These are phyloP conservation scores for Caiman crocodilus DNA, from an alignment of 2,797 vertebrate genomes.

Conservation along the genomic window DNA sequence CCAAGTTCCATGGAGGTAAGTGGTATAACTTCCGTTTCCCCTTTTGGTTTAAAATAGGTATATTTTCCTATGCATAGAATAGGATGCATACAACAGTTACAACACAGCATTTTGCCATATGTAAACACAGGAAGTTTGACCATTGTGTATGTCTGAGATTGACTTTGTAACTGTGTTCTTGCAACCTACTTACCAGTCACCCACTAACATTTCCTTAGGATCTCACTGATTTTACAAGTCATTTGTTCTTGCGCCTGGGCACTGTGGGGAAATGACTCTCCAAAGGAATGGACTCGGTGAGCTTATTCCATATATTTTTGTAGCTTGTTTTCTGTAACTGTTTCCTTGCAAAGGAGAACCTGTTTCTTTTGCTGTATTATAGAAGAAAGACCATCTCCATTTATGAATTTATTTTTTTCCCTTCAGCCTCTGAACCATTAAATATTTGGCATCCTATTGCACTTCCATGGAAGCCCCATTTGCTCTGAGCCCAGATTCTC, in stretches of 20 bases:
- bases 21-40: background rate
- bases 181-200: background rate
- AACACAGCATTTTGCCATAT: background rate
- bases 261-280: conserved; percentile 49
- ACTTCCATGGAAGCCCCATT: background rate
- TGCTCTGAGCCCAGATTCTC: background rate
- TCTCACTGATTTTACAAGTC: conserved; percentile 60
- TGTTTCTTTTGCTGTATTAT: background rate
- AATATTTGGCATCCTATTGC: background rate
- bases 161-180: background rate
- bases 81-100: background rate
- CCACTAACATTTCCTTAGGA: conserved; percentile 44
- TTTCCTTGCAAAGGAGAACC: background rate
- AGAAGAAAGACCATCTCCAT: too few species aligned
- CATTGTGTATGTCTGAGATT: background rate
- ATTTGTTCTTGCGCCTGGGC: conserved; percentile 63
- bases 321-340: background rate
- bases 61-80: background rate
- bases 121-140: background rate
- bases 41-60: background rate
- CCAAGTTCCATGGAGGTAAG: background rate
- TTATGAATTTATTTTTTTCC: background rate
- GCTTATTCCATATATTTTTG: conserved; percentile 8
- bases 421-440: background rate
- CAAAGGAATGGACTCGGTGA: conserved; percentile 57